Percentiles rank a stretch among this genome's conserved stretches.
Conservation (phyloP, 2,113 vertebrate genomes). For the Choloepus hoffmanni region DNA sequence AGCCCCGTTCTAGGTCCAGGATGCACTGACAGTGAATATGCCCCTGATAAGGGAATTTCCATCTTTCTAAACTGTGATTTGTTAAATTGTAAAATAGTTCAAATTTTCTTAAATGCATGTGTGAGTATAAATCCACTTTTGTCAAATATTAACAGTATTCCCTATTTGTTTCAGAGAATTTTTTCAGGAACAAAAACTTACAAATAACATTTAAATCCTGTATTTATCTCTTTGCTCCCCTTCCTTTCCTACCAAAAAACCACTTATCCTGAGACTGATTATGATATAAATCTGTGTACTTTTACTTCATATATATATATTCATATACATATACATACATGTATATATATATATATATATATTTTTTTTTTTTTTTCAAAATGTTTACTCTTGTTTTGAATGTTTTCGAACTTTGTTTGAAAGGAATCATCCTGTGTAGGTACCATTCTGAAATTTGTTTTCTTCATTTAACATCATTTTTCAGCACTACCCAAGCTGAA, state of each 20-base stretch:
- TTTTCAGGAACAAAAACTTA: not conserved
- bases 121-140: not conserved
- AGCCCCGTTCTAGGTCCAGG: not conserved
- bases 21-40: not conserved
- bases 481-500: not conserved
- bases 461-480: not conserved
- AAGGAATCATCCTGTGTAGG: not conserved
- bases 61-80: conserved; percentile 29
- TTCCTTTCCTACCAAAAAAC: not conserved
- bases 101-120: not conserved
- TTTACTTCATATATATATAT: not conserved
- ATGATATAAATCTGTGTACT: not conserved
- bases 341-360: not conserved
- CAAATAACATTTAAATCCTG: not conserved
- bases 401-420: conserved; percentile 36
- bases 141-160: not conserved
- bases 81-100: conserved; percentile 29
- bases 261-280: not conserved
- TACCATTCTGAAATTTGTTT: conserved; percentile 13
- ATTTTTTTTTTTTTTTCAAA: not conserved
- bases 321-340: not conserved
- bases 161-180: not conserved
- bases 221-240: not conserved
- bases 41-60: not conserved
- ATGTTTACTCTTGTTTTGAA: not conserved